Base-by-base conservation (phyloP, 2,888 invertebrate genomes). In the Erannis defoliaria region DNA sequence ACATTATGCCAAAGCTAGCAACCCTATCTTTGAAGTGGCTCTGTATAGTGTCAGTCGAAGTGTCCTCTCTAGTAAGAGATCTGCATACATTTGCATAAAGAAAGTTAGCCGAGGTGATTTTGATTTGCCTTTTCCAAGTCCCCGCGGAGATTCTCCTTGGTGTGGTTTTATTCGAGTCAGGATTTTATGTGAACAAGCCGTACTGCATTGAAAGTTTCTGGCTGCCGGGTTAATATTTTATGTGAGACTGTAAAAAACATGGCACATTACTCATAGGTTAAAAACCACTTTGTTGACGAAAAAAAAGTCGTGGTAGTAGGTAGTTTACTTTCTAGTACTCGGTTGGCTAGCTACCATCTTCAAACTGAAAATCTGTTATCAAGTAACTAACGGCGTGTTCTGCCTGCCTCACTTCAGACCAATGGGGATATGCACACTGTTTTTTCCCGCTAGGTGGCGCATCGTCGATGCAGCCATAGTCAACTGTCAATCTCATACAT, bases 1-100 rank as follows among this genome's bases (percentile, higher is more conserved):
- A 19, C 18, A 33, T 46, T 45, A 45, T 29, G 45, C 26, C 29
- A 29, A 29, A 45, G 45, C 31, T 46, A n/a, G 29, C 26, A 50
- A 43, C 58, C 66, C 71, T 70, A 67, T 68, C 59, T 59, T 66
- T 70, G 38, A 62, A 71, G 67, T 53, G 49, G 42, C 50, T 55
- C 46, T 33, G 14, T 35, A 46, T 48, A 48, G 56, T 62, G 56
- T 53, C 42, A 37, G 21, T 14, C 42, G 75, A 77, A 83, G 79
- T 78, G 80, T 79, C 75, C 68, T 70, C 61, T 67, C 58, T 55
- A 63, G 64, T 58, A 68, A 73, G 38, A 53, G 35, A 85, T 89
- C 81, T 86, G 77, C 84, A 88, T 87, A 82, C 70, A 87, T 89
- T 88, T 83, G 78, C 85, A 87, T 88, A 84, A 85, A 82, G 71